A percentile compares a stretch with the other conserved stretches of the same genome.
Evolutionary conservation across 2,797 vertebrate species (phyloP).

Genomic region (Nasua narica): DNA sequence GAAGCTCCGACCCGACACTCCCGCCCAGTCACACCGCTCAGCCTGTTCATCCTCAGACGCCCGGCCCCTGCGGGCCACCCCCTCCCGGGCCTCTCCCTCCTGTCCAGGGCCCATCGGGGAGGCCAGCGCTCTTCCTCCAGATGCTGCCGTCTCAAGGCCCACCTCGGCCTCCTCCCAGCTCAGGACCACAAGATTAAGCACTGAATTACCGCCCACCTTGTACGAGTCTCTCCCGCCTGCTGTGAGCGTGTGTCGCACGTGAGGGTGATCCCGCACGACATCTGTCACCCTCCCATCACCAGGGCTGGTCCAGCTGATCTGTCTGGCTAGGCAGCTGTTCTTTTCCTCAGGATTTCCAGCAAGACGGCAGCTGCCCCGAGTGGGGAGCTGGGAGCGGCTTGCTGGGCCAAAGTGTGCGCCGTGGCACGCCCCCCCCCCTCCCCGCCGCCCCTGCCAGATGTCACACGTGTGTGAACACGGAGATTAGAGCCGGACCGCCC

Average conservation of each 20-base stretch:
- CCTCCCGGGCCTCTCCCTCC: not conserved
- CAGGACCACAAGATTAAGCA: not conserved
- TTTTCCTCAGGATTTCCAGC: not conserved
- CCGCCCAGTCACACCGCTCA: not conserved
- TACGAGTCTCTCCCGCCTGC: not conserved
- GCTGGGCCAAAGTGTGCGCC: not conserved
- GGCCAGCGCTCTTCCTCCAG: not conserved
- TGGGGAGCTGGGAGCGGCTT: not conserved
- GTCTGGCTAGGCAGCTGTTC: not conserved
- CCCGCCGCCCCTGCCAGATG: not conserved
- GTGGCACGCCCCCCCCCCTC: not conserved
- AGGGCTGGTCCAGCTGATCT: not conserved
- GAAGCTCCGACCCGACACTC: not conserved
- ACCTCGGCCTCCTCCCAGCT: not conserved
- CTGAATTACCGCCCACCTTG: not conserved
- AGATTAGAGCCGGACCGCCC: not conserved
- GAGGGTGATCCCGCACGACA: not conserved
- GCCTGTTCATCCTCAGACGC: not conserved
- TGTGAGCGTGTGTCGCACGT: rapidly evolving
- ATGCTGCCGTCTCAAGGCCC: not conserved
- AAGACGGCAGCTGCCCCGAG: not conserved
- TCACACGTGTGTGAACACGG: not conserved
- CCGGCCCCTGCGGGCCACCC: not conserved
- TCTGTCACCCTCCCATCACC: not conserved
- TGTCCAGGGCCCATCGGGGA: not conserved